A percentile compares a stretch with the other conserved stretches of the same genome.
Conservation (phyloP, 2,113 vertebrate species). For the Hirundichthys speculiger region DNA sequence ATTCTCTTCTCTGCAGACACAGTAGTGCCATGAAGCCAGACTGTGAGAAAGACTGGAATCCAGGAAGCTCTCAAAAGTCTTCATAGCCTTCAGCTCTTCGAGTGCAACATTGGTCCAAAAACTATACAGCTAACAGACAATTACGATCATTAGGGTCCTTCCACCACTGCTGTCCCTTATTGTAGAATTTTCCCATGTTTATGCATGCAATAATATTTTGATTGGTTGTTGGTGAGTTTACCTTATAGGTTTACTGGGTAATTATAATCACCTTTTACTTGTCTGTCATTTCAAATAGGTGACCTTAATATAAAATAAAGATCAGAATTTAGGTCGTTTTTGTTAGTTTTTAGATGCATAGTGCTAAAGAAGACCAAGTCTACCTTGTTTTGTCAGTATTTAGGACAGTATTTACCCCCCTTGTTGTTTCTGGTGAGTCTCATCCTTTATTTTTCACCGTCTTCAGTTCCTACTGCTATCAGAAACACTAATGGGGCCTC, state of each 20-base stretch:
- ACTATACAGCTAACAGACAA: constrained; percentile 62
- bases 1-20: constrained; percentile 54
- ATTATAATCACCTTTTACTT: constrained; percentile 12
- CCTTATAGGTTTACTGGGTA: too few relatives aligned
- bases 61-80: constrained; percentile 58
- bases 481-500: constrained; percentile 43
- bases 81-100: constrained; percentile 61
- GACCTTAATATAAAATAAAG: neutral
- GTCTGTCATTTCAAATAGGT: constrained; percentile 24
- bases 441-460: constrained; percentile 20
- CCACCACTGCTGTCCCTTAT: constrained; percentile 41
- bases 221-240: constrained; percentile 29
- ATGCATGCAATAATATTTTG: constrained; percentile 24
- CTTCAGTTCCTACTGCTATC: constrained; percentile 40
- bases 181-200: constrained; percentile 23
- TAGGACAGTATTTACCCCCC: constrained; percentile 10
- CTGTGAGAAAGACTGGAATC: constrained; percentile 63
- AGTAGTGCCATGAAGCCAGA: constrained; percentile 29
- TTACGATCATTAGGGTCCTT: constrained; percentile 74
- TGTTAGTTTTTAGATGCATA: constrained; percentile 10
- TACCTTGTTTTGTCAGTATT: neutral
- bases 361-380: constrained; percentile 17
- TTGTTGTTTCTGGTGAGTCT: constrained; percentile 28
- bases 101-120: constrained; percentile 52
- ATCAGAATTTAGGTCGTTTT: neutral